phyloP scores from a whole-genome alignment of 2,797 vertebrate species.

The Linurgus olivaceus region DNA sequence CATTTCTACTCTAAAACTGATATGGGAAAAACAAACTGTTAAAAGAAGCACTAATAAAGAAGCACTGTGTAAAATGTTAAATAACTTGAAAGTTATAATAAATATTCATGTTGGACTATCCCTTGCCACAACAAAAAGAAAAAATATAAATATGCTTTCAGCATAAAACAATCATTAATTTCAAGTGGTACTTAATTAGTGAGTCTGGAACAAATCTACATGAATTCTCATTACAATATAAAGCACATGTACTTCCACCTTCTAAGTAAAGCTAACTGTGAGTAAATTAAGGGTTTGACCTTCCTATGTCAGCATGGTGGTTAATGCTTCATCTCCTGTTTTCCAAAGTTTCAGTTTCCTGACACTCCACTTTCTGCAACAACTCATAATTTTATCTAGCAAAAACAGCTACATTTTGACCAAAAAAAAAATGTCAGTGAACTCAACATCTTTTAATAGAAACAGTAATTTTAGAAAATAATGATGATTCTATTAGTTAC shows the following conservation, averaged over 20 bases:
- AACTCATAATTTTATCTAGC: neutral
- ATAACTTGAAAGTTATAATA: constrained; percentile 31
- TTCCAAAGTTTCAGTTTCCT: neutral
- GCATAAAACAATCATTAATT: constrained; percentile 63
- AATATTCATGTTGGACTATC: constrained; percentile 42
- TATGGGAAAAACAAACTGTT: neutral
- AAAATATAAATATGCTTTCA: constrained; percentile 48
- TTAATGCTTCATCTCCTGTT: neutral
- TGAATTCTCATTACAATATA: constrained; percentile 41
- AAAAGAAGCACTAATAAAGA: neutral
- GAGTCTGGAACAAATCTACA: constrained; percentile 55
- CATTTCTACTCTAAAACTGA: neutral
- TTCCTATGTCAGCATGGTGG: neutral
- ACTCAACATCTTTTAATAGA: neutral
- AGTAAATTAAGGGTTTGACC: constrained; percentile 12
- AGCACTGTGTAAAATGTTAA: neutral
- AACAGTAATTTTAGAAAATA: neutral
- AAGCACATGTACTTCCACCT: constrained; percentile 13
- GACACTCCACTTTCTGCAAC: neutral
- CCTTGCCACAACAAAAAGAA: constrained; percentile 18
- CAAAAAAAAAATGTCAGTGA: neutral
- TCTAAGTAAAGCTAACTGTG: constrained; percentile 7
- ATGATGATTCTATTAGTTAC: neutral
- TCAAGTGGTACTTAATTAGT: constrained; percentile 64
- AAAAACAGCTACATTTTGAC: neutral